A percentile compares a stretch with the other conserved stretches of the same genome.
Conservation (phyloP, 2,888 invertebrate genomes). For the Dynastes grantii region DNA sequence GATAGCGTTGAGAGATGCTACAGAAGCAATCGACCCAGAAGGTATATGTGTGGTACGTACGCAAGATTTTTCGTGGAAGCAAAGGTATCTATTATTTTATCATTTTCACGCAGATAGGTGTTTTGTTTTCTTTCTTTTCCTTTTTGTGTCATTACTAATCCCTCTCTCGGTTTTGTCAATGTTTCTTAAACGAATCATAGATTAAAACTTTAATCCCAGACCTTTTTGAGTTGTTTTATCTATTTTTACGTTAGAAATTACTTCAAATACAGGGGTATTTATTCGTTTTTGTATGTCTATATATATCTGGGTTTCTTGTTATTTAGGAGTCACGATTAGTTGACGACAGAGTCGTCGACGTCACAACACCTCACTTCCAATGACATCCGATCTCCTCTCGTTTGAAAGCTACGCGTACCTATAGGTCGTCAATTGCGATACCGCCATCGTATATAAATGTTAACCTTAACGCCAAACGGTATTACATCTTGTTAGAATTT, state of each 20-base stretch:
- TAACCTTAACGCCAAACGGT: conserved; percentile 33
- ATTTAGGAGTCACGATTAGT: conserved; percentile 2
- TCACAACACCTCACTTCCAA: conserved; percentile 37
- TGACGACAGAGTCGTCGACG: not conserved
- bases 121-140: not conserved
- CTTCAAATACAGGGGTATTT: not conserved
- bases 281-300: not conserved
- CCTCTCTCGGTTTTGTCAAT: not conserved
- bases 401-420: conserved; percentile 17
- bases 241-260: not conserved
- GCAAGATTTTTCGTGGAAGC: not conserved
- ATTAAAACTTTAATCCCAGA: not conserved
- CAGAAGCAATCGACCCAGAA: not conserved
- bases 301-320: not conserved
- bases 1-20: not conserved
- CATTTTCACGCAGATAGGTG: not conserved
- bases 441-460: conserved; percentile 30
- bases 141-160: not conserved
- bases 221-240: not conserved
- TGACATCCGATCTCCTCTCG: not conserved
- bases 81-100: conserved; percentile 11
- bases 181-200: not conserved
- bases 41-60: not conserved
- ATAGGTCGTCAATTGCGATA: conserved; percentile 25
- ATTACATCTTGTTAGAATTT: conserved; percentile 37